Evolutionary conservation across 2,797 vertebrate species (phyloP), one percentile per base, ranked within the genome.

Genomic region (Catostomus latipinnis): DNA sequence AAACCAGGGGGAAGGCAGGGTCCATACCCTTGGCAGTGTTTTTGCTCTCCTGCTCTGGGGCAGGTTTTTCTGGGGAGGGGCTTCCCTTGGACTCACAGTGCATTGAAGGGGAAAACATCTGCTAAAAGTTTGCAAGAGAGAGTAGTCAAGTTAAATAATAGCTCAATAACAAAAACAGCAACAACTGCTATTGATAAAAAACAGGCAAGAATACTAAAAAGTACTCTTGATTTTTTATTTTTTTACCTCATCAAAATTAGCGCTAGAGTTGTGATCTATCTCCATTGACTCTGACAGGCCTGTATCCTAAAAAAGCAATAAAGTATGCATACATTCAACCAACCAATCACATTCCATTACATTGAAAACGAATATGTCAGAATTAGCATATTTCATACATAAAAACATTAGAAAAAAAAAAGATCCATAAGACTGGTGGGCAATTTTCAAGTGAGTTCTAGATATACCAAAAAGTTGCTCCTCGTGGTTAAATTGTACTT

Each of bases 91-190:
- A 95, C 90, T 98, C 98, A 76, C 96, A 97, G 91, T 96, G 96
- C 96, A 99, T 98, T 1, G 96, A 93, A 48, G 97, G 98, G 69
- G 97, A 99, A 80, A 99, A 99, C 94, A 99, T 97, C 98, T 99
- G 89, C 78, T 73, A 70, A 73, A 83, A 53, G 65, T 63, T 34
- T 66, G 10, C 5, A 9, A 4, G 45, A 62, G 11, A 71, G 9
- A 14, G 13, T 18, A 9, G n/a, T 8, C 6, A 4, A 10, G 8
- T 68, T 58, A 61, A 34, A 11, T 57, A 45, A 69, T 1, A 13
- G 0, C 43, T 11, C 1, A 8, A 2, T 9, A 11, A 6, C 18
- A 7, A 54, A 9, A 11, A 48, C 5, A 52, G 45, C 13, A 5
- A 43, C 7, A 34, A 43, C 5, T 34, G 34, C 34, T 0, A 57